These are phyloP conservation scores for Pelmatolapia mariae DNA, from an alignment of 2,113 vertebrate species.

Conservation along the genomic window DNA sequence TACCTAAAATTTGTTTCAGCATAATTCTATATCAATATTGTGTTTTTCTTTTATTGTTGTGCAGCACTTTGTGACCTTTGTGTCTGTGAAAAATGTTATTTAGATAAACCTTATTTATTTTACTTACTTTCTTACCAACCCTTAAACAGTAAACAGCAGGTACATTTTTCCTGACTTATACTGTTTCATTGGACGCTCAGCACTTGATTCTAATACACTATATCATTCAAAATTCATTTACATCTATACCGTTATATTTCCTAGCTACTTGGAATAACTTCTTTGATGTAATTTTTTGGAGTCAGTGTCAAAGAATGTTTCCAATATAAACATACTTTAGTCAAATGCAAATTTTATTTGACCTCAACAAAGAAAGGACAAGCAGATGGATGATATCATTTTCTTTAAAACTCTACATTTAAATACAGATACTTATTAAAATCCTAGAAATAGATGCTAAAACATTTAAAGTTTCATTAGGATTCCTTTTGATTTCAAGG, in stretches of 20 bases:
- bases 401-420: background rate
- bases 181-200: background rate
- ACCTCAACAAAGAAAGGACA: background rate
- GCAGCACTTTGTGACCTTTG: background rate
- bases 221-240: background rate
- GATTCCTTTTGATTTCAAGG: background rate
- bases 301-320: background rate
- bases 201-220: background rate
- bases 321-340: background rate
- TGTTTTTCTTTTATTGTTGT: background rate
- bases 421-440: background rate
- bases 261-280: background rate
- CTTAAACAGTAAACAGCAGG: background rate
- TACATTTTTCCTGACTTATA: background rate
- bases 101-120: background rate
- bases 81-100: background rate
- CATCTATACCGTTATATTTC: background rate
- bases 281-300: background rate
- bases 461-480: background rate
- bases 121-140: background rate
- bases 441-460: background rate
- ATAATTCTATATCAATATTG: background rate
- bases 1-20: background rate
- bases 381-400: background rate
- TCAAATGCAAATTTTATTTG: background rate